Conservation (phyloP, 23 tunicate species). For the Ascidia mentula region DNA sequence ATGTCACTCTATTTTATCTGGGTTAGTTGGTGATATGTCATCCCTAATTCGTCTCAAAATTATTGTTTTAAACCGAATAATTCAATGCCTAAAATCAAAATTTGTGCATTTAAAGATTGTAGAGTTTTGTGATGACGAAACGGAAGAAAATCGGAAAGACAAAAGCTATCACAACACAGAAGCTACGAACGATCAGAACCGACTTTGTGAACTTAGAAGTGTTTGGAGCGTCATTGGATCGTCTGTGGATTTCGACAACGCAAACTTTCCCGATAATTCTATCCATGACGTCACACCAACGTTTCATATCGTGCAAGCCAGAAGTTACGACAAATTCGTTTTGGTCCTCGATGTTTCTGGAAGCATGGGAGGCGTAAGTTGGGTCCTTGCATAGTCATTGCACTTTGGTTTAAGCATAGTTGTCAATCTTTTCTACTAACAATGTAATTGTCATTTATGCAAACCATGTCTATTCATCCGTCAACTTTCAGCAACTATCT, state of each 20-base stretch:
- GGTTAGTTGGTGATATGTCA: too few species aligned
- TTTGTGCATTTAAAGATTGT: background rate
- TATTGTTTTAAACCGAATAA: too few species aligned
- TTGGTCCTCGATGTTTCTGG: conserved; percentile 12
- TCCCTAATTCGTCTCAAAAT: too few species aligned
- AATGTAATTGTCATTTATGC: too few species aligned
- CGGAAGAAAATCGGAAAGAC: background rate
- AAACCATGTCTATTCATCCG: too few species aligned
- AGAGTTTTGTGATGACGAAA: background rate
- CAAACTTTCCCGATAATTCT: background rate
- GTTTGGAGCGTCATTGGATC: background rate
- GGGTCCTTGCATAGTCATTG: too few species aligned
- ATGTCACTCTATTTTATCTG: too few species aligned
- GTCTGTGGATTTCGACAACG: background rate
- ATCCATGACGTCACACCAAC: background rate
- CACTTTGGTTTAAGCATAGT: too few species aligned
- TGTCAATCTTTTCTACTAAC: too few species aligned
- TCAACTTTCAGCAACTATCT: too few species aligned
- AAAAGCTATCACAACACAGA: conserved; percentile 7
- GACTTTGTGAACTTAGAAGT: conserved; percentile 10
- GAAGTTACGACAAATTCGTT: background rate
- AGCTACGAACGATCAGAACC: conserved; percentile 15
- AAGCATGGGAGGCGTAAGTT: conserved; percentile 12
- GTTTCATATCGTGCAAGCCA: background rate
- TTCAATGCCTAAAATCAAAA: too few species aligned